Percentiles rank a stretch among this genome's conserved stretches.
These are phyloP conservation scores for Sceloporus undulatus DNA, from an alignment of 2,113 vertebrate genomes.

Conservation along the genomic window DNA sequence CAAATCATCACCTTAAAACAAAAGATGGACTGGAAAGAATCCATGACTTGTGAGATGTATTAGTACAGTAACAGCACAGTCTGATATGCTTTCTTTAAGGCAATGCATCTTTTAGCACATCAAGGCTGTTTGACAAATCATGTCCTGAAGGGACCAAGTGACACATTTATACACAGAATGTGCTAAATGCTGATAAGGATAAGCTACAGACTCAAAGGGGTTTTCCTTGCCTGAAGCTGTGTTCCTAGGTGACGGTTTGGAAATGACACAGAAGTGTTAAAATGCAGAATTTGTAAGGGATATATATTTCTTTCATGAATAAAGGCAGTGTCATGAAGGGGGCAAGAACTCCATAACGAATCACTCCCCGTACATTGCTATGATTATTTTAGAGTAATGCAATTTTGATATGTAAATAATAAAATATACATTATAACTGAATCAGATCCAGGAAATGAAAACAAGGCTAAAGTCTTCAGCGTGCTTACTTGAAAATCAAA, in stretches of 20 bases:
- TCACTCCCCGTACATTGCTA: neutral
- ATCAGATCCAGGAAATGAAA: neutral
- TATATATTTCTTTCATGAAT: neutral
- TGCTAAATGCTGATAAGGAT: slow-evolving; percentile 38
- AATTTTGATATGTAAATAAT: neutral
- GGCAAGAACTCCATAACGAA: neutral
- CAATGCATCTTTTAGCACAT: slow-evolving; percentile 38
- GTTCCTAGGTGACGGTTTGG: neutral
- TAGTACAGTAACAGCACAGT: neutral
- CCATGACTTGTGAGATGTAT: slow-evolving; percentile 18
- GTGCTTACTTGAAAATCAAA: neutral
- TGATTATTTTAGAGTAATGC: neutral
- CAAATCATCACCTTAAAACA: neutral
- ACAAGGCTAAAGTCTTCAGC: neutral
- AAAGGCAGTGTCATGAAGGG: neutral
- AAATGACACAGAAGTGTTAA: neutral
- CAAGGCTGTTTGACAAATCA: slow-evolving; percentile 44
- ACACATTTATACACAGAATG: slow-evolving; percentile 19
- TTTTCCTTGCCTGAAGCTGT: slow-evolving; percentile 25
- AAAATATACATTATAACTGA: neutral
- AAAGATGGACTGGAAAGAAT: slow-evolving; percentile 34
- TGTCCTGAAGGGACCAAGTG: neutral
- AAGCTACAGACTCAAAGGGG: slow-evolving; percentile 24
- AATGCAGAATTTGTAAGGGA: neutral
- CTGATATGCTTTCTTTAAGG: neutral